Evolutionary conservation across 2,888 invertebrate genomes (phyloP), one percentile per base, ranked within the genome.

Genomic region (Drosophila monieri): DNA sequence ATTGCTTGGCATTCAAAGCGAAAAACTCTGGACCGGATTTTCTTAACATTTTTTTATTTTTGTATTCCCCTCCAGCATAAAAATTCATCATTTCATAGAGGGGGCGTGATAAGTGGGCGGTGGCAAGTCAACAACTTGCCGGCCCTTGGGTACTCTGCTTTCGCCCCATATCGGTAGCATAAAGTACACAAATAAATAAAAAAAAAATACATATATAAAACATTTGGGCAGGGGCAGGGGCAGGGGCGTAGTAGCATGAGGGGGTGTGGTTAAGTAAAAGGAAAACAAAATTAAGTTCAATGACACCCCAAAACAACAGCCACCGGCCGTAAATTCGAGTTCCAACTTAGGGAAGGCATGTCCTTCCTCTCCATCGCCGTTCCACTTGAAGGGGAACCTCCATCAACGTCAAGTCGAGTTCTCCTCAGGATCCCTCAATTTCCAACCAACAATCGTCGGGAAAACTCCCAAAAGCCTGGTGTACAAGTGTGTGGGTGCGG

Each of bases 101-200:
- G 27, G 64, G 27, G 12, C 21, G 10, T 35, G 10, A 51, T 37
- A 25, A 35, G 15, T 18, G 44, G 46, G 54, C 51, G 62, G 23
- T 69, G 62, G 68, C 48, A 49, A 77, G 83, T 79, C 79, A 80
- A 78, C 85, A 85, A 77, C 70, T 75, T 67, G 69, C 49, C 27
- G 48, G 51, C 57, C 62, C 48, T 41, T 53, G 27, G 48, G 71
- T 51, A 46, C 70, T 58, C 37, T 44, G 47, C 62, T 44, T 65
- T 54, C 51, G 51, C 46, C 49, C 69, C 69, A 64, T 83, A 83
- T 83, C 74, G 80, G 70, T 77, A 47, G 76, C 77, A 80, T 54
- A 85, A 81, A 81, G 77, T 70, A 83, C 64, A 85, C 78, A 83
- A 83, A 85, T 80, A 85, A 85, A 83, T 83, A 78, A 74, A 81